Conservation (phyloP, 2,113 vertebrate genomes). For the Lipotes vexillifer region DNA sequence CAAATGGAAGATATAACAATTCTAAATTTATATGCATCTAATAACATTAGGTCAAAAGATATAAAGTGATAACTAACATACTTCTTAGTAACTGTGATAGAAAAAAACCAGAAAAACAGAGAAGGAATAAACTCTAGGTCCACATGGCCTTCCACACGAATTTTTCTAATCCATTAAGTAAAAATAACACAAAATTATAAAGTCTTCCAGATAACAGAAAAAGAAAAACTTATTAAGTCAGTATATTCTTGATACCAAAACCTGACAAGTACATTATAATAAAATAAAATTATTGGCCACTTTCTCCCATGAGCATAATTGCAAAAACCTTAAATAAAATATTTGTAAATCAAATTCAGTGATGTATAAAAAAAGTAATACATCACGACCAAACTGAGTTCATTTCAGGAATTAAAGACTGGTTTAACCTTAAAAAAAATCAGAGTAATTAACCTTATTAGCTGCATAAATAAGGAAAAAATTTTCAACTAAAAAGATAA, state of each 20-base stretch:
- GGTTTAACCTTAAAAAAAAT: neutral
- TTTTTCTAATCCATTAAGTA: neutral
- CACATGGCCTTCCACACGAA: neutral
- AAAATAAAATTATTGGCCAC: neutral
- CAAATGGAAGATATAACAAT: neutral
- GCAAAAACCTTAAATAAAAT: neutral
- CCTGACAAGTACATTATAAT: neutral
- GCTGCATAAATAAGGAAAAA: neutral
- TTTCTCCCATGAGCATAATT: neutral
- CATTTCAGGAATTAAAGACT: neutral
- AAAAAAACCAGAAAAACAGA: neutral
- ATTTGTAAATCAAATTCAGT: neutral
- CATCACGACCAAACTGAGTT: neutral
- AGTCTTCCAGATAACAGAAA: neutral
- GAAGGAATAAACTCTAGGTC: neutral
- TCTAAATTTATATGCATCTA: neutral
- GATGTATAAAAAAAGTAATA: neutral
- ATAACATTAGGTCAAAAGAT: neutral
- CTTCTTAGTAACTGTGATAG: neutral
- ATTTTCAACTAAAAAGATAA: neutral
- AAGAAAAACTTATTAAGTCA: neutral
- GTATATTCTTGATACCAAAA: constrained; percentile 1
- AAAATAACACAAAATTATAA: neutral
- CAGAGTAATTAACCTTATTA: neutral
- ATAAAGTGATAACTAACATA: neutral